These are phyloP conservation scores for Sphenopsis melanotis DNA, from an alignment of 2,797 vertebrate genomes.

Conservation along the genomic window DNA sequence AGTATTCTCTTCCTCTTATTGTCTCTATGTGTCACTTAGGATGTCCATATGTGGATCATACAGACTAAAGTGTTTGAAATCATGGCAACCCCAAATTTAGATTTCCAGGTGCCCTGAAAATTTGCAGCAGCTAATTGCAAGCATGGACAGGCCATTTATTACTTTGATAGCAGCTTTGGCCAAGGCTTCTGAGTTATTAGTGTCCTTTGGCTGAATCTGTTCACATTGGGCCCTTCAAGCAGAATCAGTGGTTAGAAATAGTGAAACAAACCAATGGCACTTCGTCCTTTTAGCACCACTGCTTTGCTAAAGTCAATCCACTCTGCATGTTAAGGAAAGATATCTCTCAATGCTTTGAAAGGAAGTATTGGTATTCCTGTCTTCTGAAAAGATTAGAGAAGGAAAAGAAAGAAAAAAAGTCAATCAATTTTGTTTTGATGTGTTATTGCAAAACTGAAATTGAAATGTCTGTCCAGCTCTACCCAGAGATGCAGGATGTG, in stretches of 20 bases:
- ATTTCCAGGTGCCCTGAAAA: not conserved
- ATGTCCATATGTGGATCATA: too few relatives aligned
- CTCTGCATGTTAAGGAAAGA: not conserved
- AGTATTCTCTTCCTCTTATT: not conserved
- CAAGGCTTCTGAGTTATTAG: not conserved
- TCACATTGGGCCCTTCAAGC: rapidly evolving
- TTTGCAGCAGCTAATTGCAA: not conserved
- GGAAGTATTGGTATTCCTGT: not conserved
- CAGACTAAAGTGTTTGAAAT: not conserved
- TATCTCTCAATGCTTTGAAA: not conserved
- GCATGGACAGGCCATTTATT: not conserved
- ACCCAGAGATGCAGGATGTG: not conserved
- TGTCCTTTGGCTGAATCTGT: not conserved
- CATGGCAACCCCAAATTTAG: not conserved
- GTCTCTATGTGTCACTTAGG: not conserved
- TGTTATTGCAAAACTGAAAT: not conserved
- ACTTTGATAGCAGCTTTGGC: not conserved
- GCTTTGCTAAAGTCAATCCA: not conserved
- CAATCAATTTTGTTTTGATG: not conserved
- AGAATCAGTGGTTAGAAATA: not conserved
- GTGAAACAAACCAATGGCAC: not conserved
- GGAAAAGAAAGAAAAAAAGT: not conserved
- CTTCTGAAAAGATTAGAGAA: not conserved
- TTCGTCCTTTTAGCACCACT: not conserved
- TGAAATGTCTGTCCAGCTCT: not conserved